A percentile compares a stretch with the other conserved stretches of the same genome.
Evolutionary conservation across 1,140 invertebrate species (phyloP).

Genomic region (Orius insidiosus): DNA sequence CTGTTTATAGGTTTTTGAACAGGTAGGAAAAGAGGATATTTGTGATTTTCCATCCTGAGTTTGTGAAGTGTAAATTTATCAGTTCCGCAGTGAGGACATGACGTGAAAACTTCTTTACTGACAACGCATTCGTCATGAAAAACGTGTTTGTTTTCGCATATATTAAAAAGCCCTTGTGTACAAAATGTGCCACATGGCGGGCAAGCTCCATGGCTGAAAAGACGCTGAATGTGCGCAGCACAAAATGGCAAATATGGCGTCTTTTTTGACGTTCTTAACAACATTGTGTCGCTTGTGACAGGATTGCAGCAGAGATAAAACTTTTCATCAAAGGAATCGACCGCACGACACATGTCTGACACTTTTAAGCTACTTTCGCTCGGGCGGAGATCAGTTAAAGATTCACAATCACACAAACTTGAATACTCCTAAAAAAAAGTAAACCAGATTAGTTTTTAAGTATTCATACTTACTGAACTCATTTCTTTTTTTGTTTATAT

Average conservation of each 20-base stretch:
- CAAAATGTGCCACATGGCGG: conserved; percentile 81
- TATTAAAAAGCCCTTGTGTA: conserved; percentile 62
- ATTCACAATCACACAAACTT: conserved; percentile 4
- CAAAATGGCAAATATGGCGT: conserved; percentile 76
- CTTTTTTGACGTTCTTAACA: conserved; percentile 56
- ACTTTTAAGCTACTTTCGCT: conserved; percentile 1
- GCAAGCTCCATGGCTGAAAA: conserved; percentile 73
- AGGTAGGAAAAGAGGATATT: conserved; percentile 37
- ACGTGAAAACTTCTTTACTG: conserved; percentile 30
- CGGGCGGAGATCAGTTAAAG: neutral
- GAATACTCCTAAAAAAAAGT: neutral
- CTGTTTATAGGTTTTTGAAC: conserved; percentile 29
- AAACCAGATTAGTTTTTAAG: neutral
- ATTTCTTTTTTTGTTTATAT: too few relatives aligned
- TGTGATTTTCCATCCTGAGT: conserved; percentile 36
- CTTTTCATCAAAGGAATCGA: conserved; percentile 61
- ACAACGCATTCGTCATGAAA: conserved; percentile 59
- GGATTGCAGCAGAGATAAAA: conserved; percentile 65
- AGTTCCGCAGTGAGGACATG: conserved; percentile 64
- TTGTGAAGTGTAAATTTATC: conserved; percentile 36
- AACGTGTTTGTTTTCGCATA: conserved; percentile 48
- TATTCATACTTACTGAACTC: too few relatives aligned
- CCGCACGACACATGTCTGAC: conserved; percentile 37
- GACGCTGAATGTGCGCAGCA: conserved; percentile 54
- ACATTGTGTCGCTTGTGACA: conserved; percentile 32